Evolutionary conservation across 2,113 vertebrate species (phyloP).

Genomic region (Litocranius walleri): DNA sequence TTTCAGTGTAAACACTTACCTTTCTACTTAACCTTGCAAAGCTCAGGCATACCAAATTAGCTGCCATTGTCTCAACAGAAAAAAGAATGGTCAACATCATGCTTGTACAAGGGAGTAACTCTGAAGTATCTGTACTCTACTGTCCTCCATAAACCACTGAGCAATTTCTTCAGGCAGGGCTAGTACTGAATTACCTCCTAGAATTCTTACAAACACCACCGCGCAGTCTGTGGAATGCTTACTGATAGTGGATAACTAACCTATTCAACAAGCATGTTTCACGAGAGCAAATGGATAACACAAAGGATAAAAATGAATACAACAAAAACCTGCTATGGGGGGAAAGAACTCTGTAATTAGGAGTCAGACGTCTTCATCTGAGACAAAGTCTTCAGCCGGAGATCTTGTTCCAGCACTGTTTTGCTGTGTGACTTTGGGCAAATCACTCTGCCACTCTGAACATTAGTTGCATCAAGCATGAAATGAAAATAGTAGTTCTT

Average conservation of each 20-base stretch:
- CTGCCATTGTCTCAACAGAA: background rate
- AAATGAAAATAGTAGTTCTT: background rate
- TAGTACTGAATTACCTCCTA: background rate
- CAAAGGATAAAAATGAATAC: background rate
- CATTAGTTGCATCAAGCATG: background rate
- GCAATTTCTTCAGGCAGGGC: background rate
- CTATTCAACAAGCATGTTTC: background rate
- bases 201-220: background rate
- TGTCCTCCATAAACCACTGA: background rate
- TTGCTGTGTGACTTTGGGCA: background rate
- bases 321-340: background rate
- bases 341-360: background rate
- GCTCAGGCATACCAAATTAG: background rate
- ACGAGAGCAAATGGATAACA: background rate
- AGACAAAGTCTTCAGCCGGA: background rate
- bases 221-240: background rate
- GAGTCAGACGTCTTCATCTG: background rate
- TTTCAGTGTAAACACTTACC: background rate
- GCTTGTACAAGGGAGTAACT: background rate
- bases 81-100: background rate
- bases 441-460: background rate
- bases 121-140: background rate
- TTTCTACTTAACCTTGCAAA: background rate
- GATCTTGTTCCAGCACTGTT: background rate
- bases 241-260: background rate